A percentile compares a stretch with the other conserved stretches of the same genome.
phyloP scores from a whole-genome alignment of 2,113 vertebrate genomes.

The Caracal caracal region DNA sequence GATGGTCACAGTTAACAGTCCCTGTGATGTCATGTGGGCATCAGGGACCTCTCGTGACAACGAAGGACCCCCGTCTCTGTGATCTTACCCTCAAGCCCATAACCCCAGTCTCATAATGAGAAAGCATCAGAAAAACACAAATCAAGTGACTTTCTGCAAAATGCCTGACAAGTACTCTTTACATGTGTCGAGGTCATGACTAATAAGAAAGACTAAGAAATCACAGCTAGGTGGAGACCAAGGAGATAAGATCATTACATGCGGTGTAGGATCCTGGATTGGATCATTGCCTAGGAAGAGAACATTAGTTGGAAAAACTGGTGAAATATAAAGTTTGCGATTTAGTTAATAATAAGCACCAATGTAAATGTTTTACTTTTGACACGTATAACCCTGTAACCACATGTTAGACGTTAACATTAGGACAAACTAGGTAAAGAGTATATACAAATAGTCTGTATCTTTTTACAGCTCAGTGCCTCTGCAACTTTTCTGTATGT shows the following conservation, averaged over 20 bases:
- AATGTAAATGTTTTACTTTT: not conserved
- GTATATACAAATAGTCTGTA: not conserved
- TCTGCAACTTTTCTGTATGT: not conserved
- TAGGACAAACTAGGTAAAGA: not conserved
- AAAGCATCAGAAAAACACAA: not conserved
- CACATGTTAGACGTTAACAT: not conserved
- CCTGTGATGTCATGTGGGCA: not conserved
- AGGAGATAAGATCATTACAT: not conserved
- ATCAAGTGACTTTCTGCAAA: not conserved
- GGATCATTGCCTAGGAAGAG: not conserved
- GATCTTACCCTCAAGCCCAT: not conserved
- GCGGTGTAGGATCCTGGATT: not conserved
- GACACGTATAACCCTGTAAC: not conserved
- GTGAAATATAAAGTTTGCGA: not conserved
- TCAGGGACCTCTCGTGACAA: not conserved
- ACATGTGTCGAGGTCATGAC: not conserved
- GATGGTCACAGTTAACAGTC: not conserved
- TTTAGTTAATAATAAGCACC: not conserved
- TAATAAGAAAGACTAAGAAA: not conserved
- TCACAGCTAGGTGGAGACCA: not conserved
- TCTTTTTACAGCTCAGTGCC: not conserved
- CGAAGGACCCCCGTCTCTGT: not conserved
- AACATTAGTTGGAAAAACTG: not conserved
- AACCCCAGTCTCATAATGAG: not conserved
- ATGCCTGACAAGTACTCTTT: not conserved